phyloP scores from a whole-genome alignment of 2,888 invertebrate genomes.

The Spodoptera picta region DNA sequence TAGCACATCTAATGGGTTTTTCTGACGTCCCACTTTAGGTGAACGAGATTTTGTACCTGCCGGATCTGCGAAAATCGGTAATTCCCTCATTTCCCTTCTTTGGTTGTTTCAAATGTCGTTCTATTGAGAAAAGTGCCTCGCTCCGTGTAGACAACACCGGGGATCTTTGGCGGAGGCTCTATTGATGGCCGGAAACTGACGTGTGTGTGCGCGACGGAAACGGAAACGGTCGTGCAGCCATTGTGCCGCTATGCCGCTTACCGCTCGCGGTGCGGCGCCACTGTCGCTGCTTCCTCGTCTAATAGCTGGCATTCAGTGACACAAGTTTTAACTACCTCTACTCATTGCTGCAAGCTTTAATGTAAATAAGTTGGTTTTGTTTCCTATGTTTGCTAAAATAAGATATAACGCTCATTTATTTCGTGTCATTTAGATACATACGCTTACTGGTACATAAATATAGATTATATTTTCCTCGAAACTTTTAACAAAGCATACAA shows the following conservation, averaged over 20 bases:
- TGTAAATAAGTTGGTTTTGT: slow-evolving; percentile 7
- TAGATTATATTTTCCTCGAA: no score
- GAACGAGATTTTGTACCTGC: no score
- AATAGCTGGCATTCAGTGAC: slow-evolving; percentile 18
- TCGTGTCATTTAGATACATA: no score
- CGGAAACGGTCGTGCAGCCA: slow-evolving; percentile 63
- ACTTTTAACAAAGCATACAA: no score
- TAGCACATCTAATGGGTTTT: no score
- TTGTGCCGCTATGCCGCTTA: slow-evolving; percentile 55
- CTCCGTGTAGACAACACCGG: slow-evolving; percentile 38
- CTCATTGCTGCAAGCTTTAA: slow-evolving; percentile 6
- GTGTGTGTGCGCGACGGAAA: slow-evolving; percentile 61
- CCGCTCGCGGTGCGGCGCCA: slow-evolving; percentile 39
- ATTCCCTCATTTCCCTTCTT: neutral
- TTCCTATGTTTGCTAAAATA: neutral
- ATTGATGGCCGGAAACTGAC: slow-evolving; percentile 67
- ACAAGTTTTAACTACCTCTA: slow-evolving; percentile 16
- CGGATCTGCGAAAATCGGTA: no score
- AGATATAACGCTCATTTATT: slow-evolving; percentile 1
- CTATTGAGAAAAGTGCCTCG: slow-evolving; percentile 30
- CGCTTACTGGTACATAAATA: no score
- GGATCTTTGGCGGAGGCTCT: slow-evolving; percentile 49
- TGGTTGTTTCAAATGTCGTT: slow-evolving; percentile 2
- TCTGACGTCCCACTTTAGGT: no score
- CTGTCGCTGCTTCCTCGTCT: slow-evolving; percentile 31